Conservation (phyloP, 2,888 invertebrate species). For the Athalia circularis region DNA sequence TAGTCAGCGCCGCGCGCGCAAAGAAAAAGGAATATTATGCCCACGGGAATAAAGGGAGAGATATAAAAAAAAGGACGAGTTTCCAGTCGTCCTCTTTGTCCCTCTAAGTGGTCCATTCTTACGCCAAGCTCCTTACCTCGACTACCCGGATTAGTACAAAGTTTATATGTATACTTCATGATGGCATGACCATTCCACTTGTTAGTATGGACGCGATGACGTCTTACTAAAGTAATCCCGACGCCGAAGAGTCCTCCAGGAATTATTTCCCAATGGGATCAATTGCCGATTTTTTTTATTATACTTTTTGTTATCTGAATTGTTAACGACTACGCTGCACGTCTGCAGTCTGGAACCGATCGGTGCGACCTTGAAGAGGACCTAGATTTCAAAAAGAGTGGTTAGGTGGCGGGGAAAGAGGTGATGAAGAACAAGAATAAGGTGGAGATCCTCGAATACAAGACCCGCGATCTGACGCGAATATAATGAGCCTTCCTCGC, state of each 20-base stretch:
- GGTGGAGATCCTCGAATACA: conserved; percentile 8
- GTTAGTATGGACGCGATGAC: conserved; percentile 16
- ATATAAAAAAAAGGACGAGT: background rate
- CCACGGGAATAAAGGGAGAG: background rate
- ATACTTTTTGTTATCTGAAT: too few species aligned
- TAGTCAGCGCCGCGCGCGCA: background rate
- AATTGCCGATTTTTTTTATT: too few species aligned
- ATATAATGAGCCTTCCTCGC: conserved; percentile 67
- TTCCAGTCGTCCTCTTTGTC: conserved; percentile 24
- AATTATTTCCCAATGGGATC: too few species aligned
- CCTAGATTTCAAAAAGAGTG: too few species aligned
- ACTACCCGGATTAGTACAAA: conserved; percentile 37
- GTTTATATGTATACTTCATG: too few species aligned
- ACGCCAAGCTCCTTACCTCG: conserved; percentile 42
- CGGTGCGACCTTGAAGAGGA: too few species aligned
- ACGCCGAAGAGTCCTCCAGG: too few species aligned
- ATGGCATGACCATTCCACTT: conserved; percentile 17
- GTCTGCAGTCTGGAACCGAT: too few species aligned
- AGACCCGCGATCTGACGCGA: conserved; percentile 61
- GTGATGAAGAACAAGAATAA: background rate
- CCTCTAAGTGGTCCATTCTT: conserved; percentile 52
- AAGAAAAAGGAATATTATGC: background rate
- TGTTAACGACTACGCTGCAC: too few species aligned
- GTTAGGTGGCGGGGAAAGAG: background rate
- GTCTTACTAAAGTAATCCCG: conserved; percentile 28